These are phyloP conservation scores for Aphidius gifuensis DNA, from an alignment of 1,140 invertebrate species.

Conservation along the genomic window DNA sequence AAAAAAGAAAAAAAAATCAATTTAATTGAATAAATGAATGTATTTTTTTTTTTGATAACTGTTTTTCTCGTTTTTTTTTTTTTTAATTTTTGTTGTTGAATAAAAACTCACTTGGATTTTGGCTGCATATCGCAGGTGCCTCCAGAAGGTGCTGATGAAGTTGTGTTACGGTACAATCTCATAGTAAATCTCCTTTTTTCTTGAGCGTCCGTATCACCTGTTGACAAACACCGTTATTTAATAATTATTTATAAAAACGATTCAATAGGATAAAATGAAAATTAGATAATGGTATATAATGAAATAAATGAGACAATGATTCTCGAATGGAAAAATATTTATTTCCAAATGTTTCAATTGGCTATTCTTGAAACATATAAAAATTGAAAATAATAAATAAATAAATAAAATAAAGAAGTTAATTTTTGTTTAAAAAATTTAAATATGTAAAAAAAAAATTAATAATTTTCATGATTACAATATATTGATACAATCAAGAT, in stretches of 20 bases:
- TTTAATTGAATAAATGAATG: no score
- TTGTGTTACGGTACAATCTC: conserved; percentile 49
- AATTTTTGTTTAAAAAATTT: conserved; percentile 5
- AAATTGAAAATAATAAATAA: not conserved
- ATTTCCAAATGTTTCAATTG: conserved; percentile 47
- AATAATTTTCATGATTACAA: not conserved
- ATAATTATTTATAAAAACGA: no score
- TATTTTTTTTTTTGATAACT: no score
- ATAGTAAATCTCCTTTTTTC: conserved; percentile 52
- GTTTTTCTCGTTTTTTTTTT: no score
- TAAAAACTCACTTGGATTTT: conserved; percentile 53
- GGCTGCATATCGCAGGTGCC: conserved; percentile 38
- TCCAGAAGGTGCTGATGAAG: conserved; percentile 36
- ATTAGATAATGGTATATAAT: conserved; percentile 37
- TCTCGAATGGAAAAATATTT: conserved; percentile 57
- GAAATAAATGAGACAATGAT: conserved; percentile 50
- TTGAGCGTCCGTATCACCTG: conserved; percentile 45
- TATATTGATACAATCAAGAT: no score
- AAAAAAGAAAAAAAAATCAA: no score
- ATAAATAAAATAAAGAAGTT: not conserved
- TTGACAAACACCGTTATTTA: conserved; percentile 40
- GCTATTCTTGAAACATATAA: conserved; percentile 31
- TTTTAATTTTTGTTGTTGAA: no score
- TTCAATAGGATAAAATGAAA: not conserved
- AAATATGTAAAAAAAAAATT: not conserved